These are phyloP conservation scores for Hemaris fuciformis DNA, from an alignment of 2,888 invertebrate species.

Conservation along the genomic window DNA sequence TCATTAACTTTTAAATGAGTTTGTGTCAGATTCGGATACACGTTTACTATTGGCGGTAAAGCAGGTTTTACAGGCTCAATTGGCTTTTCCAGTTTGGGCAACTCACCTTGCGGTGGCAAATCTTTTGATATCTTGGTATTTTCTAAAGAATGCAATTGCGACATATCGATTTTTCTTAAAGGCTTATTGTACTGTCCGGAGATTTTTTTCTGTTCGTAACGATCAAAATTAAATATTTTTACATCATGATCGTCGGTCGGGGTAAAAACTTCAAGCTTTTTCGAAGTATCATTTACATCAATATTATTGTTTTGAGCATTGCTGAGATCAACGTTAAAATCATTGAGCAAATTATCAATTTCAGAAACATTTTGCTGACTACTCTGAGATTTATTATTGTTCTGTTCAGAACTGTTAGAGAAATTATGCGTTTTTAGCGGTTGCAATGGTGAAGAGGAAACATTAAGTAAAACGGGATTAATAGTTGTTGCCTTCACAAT, in stretches of 20 bases:
- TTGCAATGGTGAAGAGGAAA: conserved; percentile 73
- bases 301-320: conserved; percentile 52
- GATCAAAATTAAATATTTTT: conserved; percentile 78
- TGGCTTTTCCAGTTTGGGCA: conserved; percentile 52
- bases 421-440: conserved; percentile 74
- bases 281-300: conserved; percentile 33
- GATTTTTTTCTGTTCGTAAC: conserved; percentile 74
- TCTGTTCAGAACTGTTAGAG: conserved; percentile 67
- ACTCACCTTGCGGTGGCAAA: conserved; percentile 54
- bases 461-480: conserved; percentile 70
- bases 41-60: conserved; percentile 68
- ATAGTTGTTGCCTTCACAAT: conserved; percentile 54
- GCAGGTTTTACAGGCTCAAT: conserved; percentile 49
- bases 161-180: conserved; percentile 71
- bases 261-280: conserved; percentile 41
- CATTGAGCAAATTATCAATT: conserved; percentile 65
- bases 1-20: conserved; percentile 75
- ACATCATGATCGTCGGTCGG: conserved; percentile 63
- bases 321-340: conserved; percentile 53
- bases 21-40: conserved; percentile 74
- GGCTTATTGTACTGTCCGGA: conserved; percentile 58
- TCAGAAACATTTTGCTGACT: conserved; percentile 63
- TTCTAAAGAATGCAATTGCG: conserved; percentile 71
- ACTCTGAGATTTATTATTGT: conserved; percentile 66
- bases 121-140: conserved; percentile 76